These are phyloP conservation scores for Benitochromis conjunctus DNA, from an alignment of 2,113 vertebrate genomes.

Conservation along the genomic window DNA sequence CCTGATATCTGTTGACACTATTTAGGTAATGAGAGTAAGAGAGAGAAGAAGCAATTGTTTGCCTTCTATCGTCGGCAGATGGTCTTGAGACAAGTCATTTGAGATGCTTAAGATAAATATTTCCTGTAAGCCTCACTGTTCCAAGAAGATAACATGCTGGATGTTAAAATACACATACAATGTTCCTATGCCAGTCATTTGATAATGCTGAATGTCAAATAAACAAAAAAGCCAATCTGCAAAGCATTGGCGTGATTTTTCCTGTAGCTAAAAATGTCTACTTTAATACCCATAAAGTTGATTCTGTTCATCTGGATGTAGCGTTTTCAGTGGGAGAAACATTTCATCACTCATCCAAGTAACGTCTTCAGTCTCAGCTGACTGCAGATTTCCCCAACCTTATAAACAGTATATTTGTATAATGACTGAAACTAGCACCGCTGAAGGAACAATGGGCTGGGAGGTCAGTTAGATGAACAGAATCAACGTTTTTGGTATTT, in stretches of 20 bases:
- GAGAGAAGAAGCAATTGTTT: not conserved
- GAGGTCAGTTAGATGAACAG: no score
- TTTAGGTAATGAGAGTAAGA: not conserved
- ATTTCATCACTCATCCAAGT: no score
- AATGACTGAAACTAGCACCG: no score
- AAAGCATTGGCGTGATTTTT: not conserved
- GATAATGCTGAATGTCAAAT: constrained; percentile 30
- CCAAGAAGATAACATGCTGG: not conserved
- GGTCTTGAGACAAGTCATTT: not conserved
- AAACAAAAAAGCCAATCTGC: constrained; percentile 11
- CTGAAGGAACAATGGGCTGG: no score
- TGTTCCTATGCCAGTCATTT: constrained; percentile 37
- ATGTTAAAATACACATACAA: constrained; percentile 2
- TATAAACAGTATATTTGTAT: no score
- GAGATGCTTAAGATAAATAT: constrained; percentile 14
- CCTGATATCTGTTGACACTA: not conserved
- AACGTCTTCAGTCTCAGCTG: no score
- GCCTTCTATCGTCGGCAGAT: not conserved
- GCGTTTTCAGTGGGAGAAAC: no score
- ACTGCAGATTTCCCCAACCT: no score
- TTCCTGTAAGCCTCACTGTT: constrained; percentile 14
- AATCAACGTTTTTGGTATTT: no score
- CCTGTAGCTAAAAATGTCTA: not conserved
- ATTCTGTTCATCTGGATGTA: no score
- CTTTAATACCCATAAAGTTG: not conserved